These are phyloP conservation scores for Callospermophilus lateralis DNA, from an alignment of 2,113 vertebrate genomes.

Conservation along the genomic window DNA sequence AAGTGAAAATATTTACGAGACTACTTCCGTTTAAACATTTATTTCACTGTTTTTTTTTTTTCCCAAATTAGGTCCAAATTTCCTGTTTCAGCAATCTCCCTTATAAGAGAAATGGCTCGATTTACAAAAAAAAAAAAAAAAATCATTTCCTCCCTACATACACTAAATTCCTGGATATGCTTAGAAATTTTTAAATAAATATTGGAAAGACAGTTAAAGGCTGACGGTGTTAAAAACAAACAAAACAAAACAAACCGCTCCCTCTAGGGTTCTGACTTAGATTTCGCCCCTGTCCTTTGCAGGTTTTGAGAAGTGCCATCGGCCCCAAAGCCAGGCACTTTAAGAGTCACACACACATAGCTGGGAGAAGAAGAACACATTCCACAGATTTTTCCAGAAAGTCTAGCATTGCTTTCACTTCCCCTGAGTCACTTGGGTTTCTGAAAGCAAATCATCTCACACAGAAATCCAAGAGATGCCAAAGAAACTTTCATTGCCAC, in stretches of 20 bases:
- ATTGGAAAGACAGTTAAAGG: not conserved
- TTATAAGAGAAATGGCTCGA: not conserved
- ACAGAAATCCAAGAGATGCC: constrained; percentile 2
- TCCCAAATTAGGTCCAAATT: constrained; percentile 38
- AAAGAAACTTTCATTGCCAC: not conserved
- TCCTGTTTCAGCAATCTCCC: constrained; percentile 37
- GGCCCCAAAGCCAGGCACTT: not conserved
- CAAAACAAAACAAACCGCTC: not conserved
- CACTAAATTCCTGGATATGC: not conserved
- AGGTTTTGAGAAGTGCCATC: not conserved
- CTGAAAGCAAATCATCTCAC: not conserved
- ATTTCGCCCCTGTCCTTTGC: not conserved
- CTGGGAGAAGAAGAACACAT: not conserved
- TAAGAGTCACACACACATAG: not conserved
- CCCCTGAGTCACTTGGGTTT: not conserved
- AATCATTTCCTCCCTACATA: not conserved
- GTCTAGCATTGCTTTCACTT: constrained; percentile 7
- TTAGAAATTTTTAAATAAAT: not conserved
- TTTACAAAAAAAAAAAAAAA: not conserved
- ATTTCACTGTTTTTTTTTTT: constrained; percentile 36
- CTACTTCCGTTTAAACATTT: not conserved
- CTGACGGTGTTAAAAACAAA: too few relatives aligned
- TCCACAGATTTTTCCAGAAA: constrained; percentile 33
- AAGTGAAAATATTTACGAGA: constrained; percentile 41
- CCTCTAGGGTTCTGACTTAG: not conserved